Percentiles rank a stretch among this genome's conserved stretches.
Evolutionary conservation across 2,888 invertebrate genomes (phyloP).

Genomic region (Lumbricus terrestris): DNA sequence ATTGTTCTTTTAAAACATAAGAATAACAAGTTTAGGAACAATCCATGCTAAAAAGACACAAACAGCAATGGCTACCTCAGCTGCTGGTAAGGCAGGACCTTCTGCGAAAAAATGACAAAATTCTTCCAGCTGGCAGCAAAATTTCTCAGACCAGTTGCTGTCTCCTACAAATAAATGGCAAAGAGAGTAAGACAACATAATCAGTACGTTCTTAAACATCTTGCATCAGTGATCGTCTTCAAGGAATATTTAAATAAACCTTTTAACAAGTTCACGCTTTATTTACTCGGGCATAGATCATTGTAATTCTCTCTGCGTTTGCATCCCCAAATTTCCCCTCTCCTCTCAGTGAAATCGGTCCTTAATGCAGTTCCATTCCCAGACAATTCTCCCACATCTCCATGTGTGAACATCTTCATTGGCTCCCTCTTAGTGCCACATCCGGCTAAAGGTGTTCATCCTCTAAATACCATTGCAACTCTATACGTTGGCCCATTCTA

Average conservation of each 20-base stretch:
- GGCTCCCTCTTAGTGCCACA: no score
- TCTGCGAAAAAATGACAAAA: constrained; percentile 56
- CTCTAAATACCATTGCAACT: no score
- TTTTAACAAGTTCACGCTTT: no score
- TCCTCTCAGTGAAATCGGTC: no score
- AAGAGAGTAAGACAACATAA: neutral
- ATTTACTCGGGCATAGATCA: no score
- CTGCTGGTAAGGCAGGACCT: constrained; percentile 58
- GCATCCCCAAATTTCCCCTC: no score
- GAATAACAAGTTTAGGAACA: neutral
- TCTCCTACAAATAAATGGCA: constrained; percentile 47
- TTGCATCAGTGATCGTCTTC: neutral
- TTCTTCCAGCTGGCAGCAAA: constrained; percentile 50
- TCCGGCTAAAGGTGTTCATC: no score
- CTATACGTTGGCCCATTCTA: no score
- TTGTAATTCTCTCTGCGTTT: no score
- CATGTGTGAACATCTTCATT: no score
- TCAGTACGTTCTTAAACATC: neutral
- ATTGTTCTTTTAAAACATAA: neutral
- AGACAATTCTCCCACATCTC: no score
- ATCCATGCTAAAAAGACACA: neutral
- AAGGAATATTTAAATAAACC: neutral
- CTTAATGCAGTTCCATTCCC: no score
- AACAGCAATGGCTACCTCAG: constrained; percentile 52
- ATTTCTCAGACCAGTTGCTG: constrained; percentile 50